Conservation (phyloP, 2,113 vertebrate species). For the Vireo altiloquus region DNA sequence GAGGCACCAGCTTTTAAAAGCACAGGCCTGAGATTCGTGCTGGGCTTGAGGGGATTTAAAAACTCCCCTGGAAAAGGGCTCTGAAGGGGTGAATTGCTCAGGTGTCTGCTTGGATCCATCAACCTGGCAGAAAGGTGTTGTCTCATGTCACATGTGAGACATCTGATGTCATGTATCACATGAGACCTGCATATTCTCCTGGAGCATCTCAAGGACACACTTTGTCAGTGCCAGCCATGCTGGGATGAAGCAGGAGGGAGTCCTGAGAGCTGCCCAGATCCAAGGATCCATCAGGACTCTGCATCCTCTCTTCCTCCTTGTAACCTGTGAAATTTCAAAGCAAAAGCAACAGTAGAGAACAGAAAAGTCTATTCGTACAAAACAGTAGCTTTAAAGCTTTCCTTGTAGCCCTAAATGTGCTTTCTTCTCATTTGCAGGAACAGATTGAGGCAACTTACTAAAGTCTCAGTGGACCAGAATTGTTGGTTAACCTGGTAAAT, state of each 20-base stretch:
- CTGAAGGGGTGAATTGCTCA: not conserved
- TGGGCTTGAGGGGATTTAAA: not conserved
- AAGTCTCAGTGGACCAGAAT: not conserved
- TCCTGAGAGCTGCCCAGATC: not conserved
- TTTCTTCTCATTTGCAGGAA: not conserved
- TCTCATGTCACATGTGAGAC: not conserved
- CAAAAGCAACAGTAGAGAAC: not conserved
- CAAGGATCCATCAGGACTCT: not conserved
- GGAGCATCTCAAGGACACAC: not conserved
- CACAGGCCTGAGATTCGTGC: not conserved
- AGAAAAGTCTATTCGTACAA: not conserved
- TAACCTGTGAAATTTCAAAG: not conserved
- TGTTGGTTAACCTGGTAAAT: not conserved
- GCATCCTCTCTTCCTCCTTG: not conserved
- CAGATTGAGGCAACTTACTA: not conserved
- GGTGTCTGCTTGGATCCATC: fast-evolving
- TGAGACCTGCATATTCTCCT: not conserved
- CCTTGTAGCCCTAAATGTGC: not conserved
- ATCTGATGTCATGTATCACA: not conserved
- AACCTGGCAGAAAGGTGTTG: not conserved
- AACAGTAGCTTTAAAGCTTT: not conserved
- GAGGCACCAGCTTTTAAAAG: not conserved
- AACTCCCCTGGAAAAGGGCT: not conserved
- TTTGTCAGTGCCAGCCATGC: fast-evolving
- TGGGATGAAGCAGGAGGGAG: not conserved